Evolutionary conservation across 2,797 vertebrate species (phyloP).

Genomic region (Siniperca undulata): DNA sequence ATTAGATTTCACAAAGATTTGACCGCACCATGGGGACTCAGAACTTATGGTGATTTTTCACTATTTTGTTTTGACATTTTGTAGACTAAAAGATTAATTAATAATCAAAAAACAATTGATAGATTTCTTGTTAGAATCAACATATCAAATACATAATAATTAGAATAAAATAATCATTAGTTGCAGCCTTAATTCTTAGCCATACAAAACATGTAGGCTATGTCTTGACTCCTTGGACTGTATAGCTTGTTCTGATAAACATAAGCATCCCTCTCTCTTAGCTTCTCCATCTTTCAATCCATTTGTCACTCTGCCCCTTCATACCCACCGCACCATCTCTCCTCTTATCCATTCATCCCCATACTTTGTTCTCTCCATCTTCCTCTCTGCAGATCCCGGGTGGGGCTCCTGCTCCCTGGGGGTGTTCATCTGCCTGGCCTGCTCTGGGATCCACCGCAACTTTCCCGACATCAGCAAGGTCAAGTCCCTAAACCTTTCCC

Average conservation of each 20-base stretch:
- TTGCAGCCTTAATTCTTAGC: background rate
- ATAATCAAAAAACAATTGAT: background rate
- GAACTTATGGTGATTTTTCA: no score
- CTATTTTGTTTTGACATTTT: no score
- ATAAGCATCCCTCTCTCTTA: background rate
- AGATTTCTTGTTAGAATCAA: background rate
- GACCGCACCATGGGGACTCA: background rate
- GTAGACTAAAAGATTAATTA: background rate
- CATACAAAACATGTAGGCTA: background rate
- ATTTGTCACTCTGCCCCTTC: background rate
- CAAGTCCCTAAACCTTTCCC: conserved; percentile 92
- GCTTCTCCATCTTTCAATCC: background rate
- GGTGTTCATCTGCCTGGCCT: conserved; percentile 94
- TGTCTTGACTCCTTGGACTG: background rate
- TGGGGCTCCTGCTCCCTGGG: conserved; percentile 96
- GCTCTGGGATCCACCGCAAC: conserved; percentile 95
- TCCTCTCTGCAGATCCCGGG: conserved; percentile 86
- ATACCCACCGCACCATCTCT: background rate
- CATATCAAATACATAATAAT: background rate
- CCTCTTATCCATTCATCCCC: background rate
- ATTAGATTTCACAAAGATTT: background rate
- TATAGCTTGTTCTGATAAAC: background rate
- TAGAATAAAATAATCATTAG: background rate
- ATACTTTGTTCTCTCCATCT: background rate
- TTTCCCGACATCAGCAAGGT: conserved; percentile 92